Conservation (phyloP, 2,797 vertebrate species). For the Karalla daura region DNA sequence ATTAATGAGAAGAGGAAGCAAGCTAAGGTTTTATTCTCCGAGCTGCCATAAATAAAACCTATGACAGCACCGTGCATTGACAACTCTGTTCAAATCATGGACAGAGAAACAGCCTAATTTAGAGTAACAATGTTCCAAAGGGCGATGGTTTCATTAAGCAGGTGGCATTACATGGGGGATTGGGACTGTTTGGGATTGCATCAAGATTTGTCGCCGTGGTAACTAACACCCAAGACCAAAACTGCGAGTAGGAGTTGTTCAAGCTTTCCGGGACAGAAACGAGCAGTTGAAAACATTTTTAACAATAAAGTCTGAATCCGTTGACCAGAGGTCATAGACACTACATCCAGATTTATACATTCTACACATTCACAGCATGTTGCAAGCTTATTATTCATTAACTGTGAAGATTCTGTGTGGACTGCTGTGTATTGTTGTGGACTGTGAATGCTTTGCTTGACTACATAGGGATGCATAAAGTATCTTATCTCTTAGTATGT, state of each 20-base stretch:
- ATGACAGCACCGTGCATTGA: background rate
- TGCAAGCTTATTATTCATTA: too few relatives aligned
- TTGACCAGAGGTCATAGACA: background rate
- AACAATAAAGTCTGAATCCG: background rate
- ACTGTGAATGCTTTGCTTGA: too few relatives aligned
- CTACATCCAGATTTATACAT: background rate
- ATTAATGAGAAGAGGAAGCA: constrained; percentile 40
- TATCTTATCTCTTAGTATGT: too few relatives aligned
- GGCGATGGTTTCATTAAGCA: background rate
- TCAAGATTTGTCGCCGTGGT: constrained; percentile 7
- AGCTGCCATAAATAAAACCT: constrained; percentile 1
- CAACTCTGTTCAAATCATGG: background rate
- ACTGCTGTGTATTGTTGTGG: too few relatives aligned
- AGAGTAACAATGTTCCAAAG: background rate
- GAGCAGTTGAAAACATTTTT: background rate
- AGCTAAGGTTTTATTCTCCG: constrained; percentile 10
- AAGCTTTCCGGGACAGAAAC: background rate
- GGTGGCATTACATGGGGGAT: constrained; percentile 6
- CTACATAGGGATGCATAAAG: too few relatives aligned
- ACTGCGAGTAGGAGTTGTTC: background rate
- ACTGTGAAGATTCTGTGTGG: too few relatives aligned
- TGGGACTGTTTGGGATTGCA: constrained; percentile 2
- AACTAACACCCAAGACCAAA: constrained; percentile 4
- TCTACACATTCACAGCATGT: too few relatives aligned
- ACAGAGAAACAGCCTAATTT: constrained; percentile 11